Conservation (phyloP, 1,140 invertebrate species). For the Mizuhopecten yessoensis region DNA sequence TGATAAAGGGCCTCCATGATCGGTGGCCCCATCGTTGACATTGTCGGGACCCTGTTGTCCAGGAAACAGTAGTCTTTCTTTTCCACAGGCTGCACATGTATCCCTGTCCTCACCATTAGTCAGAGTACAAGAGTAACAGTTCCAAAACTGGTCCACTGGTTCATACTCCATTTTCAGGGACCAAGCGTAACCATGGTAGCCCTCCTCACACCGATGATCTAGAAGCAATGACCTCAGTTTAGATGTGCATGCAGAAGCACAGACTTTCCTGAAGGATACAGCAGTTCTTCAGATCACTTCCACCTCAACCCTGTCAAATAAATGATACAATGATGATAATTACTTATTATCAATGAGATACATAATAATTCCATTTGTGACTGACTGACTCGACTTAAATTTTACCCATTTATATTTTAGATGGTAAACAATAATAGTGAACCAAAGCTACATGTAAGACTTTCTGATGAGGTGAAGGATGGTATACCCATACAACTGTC, state of each 20-base stretch:
- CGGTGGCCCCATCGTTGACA: background rate
- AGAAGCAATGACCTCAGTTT: background rate
- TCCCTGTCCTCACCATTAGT: conserved; percentile 36
- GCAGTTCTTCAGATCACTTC: too few relatives aligned
- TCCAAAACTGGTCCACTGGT: background rate
- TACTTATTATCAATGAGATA: too few relatives aligned
- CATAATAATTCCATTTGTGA: too few relatives aligned
- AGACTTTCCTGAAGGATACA: too few relatives aligned
- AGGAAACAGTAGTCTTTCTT: background rate
- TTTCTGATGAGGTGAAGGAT: too few relatives aligned
- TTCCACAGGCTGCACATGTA: conserved; percentile 43
- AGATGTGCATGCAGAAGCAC: background rate
- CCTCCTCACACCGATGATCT: background rate
- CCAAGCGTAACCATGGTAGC: background rate
- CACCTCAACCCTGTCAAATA: background rate
- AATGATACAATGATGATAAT: background rate
- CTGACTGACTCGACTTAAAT: too few relatives aligned
- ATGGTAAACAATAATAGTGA: too few relatives aligned
- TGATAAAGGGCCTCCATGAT: background rate
- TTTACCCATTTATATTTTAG: too few relatives aligned
- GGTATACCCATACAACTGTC: too few relatives aligned
- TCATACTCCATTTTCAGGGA: conserved; percentile 50
- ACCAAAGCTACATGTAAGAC: too few relatives aligned
- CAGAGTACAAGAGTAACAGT: conserved; percentile 45
- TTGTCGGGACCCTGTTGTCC: background rate